phyloP scores from a whole-genome alignment of 2,888 invertebrate genomes.

The Luperina nickerlii region DNA sequence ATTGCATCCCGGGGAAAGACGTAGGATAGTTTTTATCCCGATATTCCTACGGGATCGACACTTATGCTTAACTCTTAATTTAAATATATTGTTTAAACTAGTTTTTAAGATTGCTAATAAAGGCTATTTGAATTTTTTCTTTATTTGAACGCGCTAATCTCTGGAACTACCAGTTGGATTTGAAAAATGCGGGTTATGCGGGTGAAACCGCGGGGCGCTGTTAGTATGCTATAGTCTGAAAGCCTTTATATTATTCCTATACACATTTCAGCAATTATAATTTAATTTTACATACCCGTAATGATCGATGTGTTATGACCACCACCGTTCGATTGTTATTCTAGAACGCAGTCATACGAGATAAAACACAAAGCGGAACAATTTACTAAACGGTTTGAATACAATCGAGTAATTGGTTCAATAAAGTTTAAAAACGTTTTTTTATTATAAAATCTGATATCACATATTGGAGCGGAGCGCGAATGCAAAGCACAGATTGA shows the following conservation, averaged over 20 bases:
- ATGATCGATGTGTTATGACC: background rate
- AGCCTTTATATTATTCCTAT: constrained; percentile 6
- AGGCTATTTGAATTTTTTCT: too few relatives aligned
- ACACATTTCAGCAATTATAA: constrained; percentile 8
- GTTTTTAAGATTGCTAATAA: too few relatives aligned
- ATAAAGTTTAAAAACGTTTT: constrained; percentile 61
- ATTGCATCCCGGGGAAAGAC: too few relatives aligned
- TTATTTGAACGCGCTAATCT: too few relatives aligned
- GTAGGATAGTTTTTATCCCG: too few relatives aligned
- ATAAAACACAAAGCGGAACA: constrained; percentile 28
- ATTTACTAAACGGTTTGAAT: constrained; percentile 43
- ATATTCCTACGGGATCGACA: too few relatives aligned
- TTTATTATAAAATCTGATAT: constrained; percentile 56
- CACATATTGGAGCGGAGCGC: constrained; percentile 42
- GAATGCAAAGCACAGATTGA: constrained; percentile 53
- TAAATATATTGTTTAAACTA: too few relatives aligned
- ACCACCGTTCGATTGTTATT: constrained; percentile 10
- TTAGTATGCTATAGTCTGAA: background rate
- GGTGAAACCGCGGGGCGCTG: too few relatives aligned
- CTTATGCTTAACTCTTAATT: too few relatives aligned
- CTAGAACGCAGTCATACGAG: constrained; percentile 7
- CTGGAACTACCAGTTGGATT: too few relatives aligned
- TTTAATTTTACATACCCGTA: background rate
- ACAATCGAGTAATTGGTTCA: constrained; percentile 50
- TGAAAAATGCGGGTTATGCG: too few relatives aligned